These are phyloP conservation scores for Percopsis transmontana DNA, from an alignment of 2,113 vertebrate species.

Conservation along the genomic window DNA sequence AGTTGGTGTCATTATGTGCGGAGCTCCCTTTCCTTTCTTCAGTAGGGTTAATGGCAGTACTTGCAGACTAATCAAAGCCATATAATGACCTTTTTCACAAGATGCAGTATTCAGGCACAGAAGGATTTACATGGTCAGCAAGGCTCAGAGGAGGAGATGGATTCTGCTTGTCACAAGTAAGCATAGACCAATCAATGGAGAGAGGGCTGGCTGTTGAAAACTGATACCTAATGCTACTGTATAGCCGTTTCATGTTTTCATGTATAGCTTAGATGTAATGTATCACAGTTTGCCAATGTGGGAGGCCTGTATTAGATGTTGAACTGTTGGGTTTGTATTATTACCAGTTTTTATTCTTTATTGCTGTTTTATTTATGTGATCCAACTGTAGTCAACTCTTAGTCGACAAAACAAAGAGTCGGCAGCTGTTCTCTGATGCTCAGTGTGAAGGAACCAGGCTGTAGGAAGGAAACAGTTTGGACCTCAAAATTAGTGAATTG, in stretches of 20 bases:
- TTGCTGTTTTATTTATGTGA: too few relatives aligned
- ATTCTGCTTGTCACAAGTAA: neutral
- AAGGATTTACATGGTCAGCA: neutral
- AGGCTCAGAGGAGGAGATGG: neutral
- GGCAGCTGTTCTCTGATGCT: too few relatives aligned
- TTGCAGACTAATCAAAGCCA: conserved; percentile 4
- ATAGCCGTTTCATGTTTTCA: neutral
- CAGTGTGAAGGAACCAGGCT: too few relatives aligned
- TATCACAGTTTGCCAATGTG: neutral
- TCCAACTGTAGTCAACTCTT: too few relatives aligned
- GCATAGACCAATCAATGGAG: neutral
- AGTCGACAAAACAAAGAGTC: too few relatives aligned
- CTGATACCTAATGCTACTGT: neutral
- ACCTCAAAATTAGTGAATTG: neutral
- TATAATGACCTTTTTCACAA: conserved; percentile 15
- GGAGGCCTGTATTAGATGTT: too few relatives aligned
- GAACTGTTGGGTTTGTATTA: too few relatives aligned
- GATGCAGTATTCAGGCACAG: neutral
- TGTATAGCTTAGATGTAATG: neutral
- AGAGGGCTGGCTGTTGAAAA: neutral
- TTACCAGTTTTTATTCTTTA: too few relatives aligned
- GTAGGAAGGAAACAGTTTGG: neutral
- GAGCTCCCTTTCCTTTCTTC: too few relatives aligned
- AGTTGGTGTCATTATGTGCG: neutral
- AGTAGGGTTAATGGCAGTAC: neutral